A percentile compares a stretch with the other conserved stretches of the same genome.
phyloP scores from a whole-genome alignment of 2,113 vertebrate species.

The Corythoichthys haematopterus region DNA sequence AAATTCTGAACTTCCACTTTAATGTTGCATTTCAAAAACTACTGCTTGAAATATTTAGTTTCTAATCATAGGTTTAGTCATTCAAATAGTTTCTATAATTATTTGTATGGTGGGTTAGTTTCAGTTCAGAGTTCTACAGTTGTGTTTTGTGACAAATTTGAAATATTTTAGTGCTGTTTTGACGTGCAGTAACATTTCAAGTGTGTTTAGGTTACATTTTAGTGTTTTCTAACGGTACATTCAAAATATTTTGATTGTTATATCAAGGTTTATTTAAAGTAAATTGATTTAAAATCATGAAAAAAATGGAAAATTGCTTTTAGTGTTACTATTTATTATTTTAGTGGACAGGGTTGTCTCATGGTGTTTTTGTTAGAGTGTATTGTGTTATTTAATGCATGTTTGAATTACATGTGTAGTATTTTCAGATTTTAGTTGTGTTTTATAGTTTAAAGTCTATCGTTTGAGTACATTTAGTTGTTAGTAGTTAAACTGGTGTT shows the following conservation, averaged over 20 bases:
- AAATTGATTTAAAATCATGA: not conserved
- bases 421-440: not conserved
- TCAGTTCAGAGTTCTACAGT: not conserved
- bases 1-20: too few relatives aligned
- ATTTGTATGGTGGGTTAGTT: too few relatives aligned
- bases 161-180: not conserved
- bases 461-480: too few relatives aligned
- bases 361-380: not conserved
- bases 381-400: not conserved
- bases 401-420: too few relatives aligned
- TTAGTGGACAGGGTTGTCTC: not conserved
- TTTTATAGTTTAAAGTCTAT: not conserved
- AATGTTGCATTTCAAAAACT: too few relatives aligned
- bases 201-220: not conserved
- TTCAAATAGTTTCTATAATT: too few relatives aligned
- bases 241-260: not conserved
- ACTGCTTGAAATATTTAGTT: too few relatives aligned
- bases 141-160: not conserved
- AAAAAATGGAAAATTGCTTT: not conserved
- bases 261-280: not conserved
- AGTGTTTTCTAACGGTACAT: not conserved
- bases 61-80: too few relatives aligned
- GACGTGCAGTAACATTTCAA: not conserved
- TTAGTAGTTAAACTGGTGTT: not conserved
- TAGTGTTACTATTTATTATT: not conserved